Base-by-base conservation (phyloP, 1,140 invertebrate genomes). In the Anoplophora glabripennis region DNA sequence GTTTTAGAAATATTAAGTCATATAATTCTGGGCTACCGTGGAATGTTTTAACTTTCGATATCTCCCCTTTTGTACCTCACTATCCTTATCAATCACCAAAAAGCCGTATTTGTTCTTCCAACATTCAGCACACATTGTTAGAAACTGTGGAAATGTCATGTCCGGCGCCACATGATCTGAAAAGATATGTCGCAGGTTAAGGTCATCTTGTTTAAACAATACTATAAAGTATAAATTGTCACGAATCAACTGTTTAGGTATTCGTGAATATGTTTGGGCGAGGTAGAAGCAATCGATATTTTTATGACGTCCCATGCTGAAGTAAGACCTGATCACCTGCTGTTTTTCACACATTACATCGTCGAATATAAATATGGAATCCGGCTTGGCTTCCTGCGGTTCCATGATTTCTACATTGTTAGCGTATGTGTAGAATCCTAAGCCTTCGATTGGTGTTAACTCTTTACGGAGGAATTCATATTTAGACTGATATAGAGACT, bases 181-280 rank as follows among this genome's bases (percentile, higher is more conserved):
- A n/a, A n/a, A n/a, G n/a, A n/a, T n/a, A 48, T 61, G 58, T 35
- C 49, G 45, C 7, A 64, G 35, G 17, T 64, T 64, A 11, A 61
- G 7, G 35, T 54, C 41, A 46, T 63, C 52, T 44, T 55, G 52
- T 55, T 59, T 54, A 67, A 77, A 77, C 11, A 77, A n/a, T 14
- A 74, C 59, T 7, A 77, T 21, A 33, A 75, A 60, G 68, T 77
- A 15, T 67, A 60, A 71, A 76, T 78, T 57, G 14, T 78, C 76
- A 12, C 74, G 53, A 17, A 77, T 62, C 37, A 78, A 65, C 63
- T 77, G 74, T 69, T 78, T 78, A 11, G 71, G 72, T 52, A 77
- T 72, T 49, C 63, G 61, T 8, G 73, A 59, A 64, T 78, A 77
- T 1, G 73, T 72, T 64, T 76, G 73, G 41, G 53, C 59, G 58